Evolutionary conservation across 2,797 vertebrate genomes (phyloP), one percentile per base, ranked within the genome.

Genomic region (Epinephelus awoara): DNA sequence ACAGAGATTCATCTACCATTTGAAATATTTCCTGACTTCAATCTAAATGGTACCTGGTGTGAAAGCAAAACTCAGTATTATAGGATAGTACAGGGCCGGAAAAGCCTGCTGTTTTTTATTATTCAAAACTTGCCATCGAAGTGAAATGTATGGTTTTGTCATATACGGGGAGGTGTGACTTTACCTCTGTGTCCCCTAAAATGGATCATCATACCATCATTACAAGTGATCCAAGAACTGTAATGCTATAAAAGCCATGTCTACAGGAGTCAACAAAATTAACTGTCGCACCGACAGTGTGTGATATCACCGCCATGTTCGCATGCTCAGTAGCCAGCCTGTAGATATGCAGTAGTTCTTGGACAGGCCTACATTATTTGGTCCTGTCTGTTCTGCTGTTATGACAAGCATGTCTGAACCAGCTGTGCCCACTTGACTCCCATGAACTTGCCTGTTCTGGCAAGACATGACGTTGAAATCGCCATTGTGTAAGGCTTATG

Each of bases 21-120:
- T 88, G 14, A 83, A 84, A 88, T 76, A 29, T 78, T 68, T 68
- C 63, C 49, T 15, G 1, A 73, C 56, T 74, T 65, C 70, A 61
- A 54, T 65, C 72, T 75, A 71, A 87, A 80, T 19, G 23, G 8
- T 61, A 51, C 54, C 80, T 80, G 74, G 72, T 70, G 71, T 66
- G 62, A 82, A 86, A 82, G 64, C 46, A 56, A 29, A 71, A 59
- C 15, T 68, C 63, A 34, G 21, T 25, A 59, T 77, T 68, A 69
- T 5, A 67, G 49, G 72, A 65, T 63, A 61, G 74, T 64, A 74
- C n/a, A 68, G 17, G 54, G 14, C 18, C 7, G 21, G 23, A 29
- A 65, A 68, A 25, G 52, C 49, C 63, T 70, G 63, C 64, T 73
- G 66, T 67, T 80, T 84, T 74, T 40, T 11, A 73, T 81, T 76